Base-by-base conservation (phyloP, 2,888 invertebrate genomes). In the Athrips mouffetella region DNA sequence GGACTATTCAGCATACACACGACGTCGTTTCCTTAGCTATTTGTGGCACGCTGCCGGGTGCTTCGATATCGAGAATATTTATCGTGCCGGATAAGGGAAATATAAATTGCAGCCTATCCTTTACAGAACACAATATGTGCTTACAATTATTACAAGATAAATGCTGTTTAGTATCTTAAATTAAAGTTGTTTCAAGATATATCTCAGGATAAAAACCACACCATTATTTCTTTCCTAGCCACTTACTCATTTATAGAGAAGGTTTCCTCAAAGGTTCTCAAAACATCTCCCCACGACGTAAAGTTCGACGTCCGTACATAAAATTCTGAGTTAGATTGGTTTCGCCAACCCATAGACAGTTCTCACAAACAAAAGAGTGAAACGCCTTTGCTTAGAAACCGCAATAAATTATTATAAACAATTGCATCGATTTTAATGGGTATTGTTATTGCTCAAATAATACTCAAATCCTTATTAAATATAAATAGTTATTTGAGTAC, bases 1-100 rank as follows among this genome's bases (percentile, higher is more conserved):
- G 40, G 40, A 40, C 47, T 40, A 31, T 30, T 47, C 39, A 47
- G 30, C 29, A 39, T 47, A 47, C 29, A 41, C 37, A 47, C 40
- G 40, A 40, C 33, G 42, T 42, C 42, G 25, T 48, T 48, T 33
- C 42, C 48, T 16, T 31, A 25, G 35, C 42, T 13, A 48, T 42
- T 48, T 42, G 35, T 31, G 23, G 27, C 40, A 47, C 47, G 47
- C 31, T 30, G 21, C 40, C 21, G 33, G 16, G 33, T 8, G n/a
- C n/a, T n/a, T 15, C 33, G 23, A 45, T 45, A 33, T 18, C 25
- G 16, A 13, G 35, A 33, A 45, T 35, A 45, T 35, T 45, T 45
- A 45, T 45, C 33, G n/a, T 16, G n/a, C n/a, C n/a, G n/a, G n/a
- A 21, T 21, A 13, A 16, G 18, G 33, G 3, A 16, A 16, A 13